These are phyloP conservation scores for Prionailurus bengalensis DNA, from an alignment of 2,113 vertebrate genomes.

Conservation along the genomic window DNA sequence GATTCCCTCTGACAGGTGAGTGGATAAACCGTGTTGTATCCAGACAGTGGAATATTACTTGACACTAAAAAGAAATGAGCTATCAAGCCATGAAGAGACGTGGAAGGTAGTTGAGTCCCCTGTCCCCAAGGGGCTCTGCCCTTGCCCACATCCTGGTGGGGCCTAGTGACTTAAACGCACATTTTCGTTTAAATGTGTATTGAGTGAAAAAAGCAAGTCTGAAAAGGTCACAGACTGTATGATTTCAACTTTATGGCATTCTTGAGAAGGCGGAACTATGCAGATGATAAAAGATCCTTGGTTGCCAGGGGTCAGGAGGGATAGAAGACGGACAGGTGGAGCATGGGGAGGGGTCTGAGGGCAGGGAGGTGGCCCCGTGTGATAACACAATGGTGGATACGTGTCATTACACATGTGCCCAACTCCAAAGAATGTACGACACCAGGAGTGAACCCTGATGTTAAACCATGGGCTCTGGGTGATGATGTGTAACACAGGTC, in stretches of 20 bases:
- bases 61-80: background rate
- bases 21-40: too few relatives aligned
- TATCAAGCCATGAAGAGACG: background rate
- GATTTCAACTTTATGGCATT: background rate
- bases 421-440: too few relatives aligned
- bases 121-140: background rate
- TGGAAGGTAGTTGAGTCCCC: too few relatives aligned
- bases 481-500: background rate
- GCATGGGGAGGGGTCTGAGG: background rate
- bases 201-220: background rate
- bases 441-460: too few relatives aligned
- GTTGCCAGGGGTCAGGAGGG: background rate
- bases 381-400: background rate
- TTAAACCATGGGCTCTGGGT: background rate
- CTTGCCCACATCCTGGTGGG: background rate
- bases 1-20: background rate
- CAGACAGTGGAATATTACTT: background rate
- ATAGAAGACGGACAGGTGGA: too few relatives aligned
- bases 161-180: background rate
- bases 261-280: background rate
- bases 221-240: background rate
- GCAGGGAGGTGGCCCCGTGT: background rate
- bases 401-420: accelerated
- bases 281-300: background rate
- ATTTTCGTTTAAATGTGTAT: background rate